Conservation (phyloP, 2,888 invertebrate species). For the Reticulitermes lucifugus region DNA sequence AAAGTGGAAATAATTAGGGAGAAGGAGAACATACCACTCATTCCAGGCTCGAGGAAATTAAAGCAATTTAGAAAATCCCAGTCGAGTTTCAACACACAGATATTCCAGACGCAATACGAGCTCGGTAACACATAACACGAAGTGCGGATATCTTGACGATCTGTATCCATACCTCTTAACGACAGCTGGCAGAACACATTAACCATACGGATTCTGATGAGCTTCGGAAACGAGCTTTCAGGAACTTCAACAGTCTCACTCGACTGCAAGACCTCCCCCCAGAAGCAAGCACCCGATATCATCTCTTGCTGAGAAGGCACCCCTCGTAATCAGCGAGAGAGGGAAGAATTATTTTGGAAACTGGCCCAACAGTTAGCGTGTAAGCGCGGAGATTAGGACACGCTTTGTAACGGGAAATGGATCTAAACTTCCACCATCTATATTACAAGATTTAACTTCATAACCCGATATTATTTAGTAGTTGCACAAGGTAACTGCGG, state of each 20-base stretch:
- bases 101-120: not conserved
- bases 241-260: not conserved
- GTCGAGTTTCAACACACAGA: not conserved
- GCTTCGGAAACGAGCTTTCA: slow-evolving; percentile 32
- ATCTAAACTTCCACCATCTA: slow-evolving; percentile 1
- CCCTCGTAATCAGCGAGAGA: slow-evolving; percentile 12
- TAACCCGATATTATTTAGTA: not conserved
- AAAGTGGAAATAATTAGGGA: no score
- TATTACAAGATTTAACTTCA: slow-evolving; percentile 7
- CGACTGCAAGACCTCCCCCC: not conserved
- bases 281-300: not conserved
- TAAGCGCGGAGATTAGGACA: slow-evolving; percentile 13
- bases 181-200: slow-evolving; percentile 28
- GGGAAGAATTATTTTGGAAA: slow-evolving; percentile 10
- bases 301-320: slow-evolving; percentile 3
- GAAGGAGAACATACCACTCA: no score
- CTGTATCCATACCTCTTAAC: slow-evolving; percentile 22
- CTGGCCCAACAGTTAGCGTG: slow-evolving; percentile 31
- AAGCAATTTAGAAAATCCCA: not conserved
- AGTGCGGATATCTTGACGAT: not conserved
- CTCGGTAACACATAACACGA: not conserved
- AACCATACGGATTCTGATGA: slow-evolving; percentile 11
- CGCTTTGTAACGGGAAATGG: slow-evolving; percentile 22
- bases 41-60: no score
- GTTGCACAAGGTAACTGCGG: not conserved